Percentiles rank a stretch among this genome's conserved stretches.
phyloP scores from a whole-genome alignment of 2,113 vertebrate genomes.

The Pachypanchax playfairii region DNA sequence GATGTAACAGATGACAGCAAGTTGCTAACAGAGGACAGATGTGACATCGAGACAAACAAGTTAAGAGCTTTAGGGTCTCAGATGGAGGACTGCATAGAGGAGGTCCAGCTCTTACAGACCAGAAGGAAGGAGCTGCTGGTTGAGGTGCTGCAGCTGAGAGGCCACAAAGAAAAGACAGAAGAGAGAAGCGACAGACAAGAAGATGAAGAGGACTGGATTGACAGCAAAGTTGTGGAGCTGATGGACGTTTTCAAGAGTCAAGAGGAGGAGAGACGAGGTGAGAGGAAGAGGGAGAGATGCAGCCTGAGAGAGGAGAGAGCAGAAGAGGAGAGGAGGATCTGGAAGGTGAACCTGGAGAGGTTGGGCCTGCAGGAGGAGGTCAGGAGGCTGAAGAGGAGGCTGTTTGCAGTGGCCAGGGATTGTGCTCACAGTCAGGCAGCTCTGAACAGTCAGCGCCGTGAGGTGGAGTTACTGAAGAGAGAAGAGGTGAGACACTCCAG shows the following conservation, averaged over 20 bases:
- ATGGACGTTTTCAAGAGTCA: constrained; percentile 81
- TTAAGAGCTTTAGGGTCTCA: constrained; percentile 47
- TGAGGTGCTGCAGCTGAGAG: constrained; percentile 83
- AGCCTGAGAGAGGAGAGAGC: constrained; percentile 83
- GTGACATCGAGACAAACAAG: constrained; percentile 8
- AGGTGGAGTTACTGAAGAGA: constrained; percentile 79
- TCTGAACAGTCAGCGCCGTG: constrained; percentile 80
- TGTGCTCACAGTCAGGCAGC: constrained; percentile 86
- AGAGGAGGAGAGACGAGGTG: constrained; percentile 82
- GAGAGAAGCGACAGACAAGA: constrained; percentile 72
- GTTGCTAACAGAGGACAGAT: constrained; percentile 20
- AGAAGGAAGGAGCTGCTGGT: constrained; percentile 83
- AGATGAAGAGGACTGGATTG: constrained; percentile 64
- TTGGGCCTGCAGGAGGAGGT: constrained; percentile 85
- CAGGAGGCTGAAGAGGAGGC: constrained; percentile 82
- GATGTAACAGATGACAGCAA: not conserved
- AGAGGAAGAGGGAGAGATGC: constrained; percentile 82
- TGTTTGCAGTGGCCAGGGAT: constrained; percentile 87
- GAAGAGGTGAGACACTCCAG: constrained; percentile 67
- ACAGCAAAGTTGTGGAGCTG: constrained; percentile 61
- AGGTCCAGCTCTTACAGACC: constrained; percentile 83
- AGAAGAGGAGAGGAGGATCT: constrained; percentile 82
- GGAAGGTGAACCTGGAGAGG: constrained; percentile 86
- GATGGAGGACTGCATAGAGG: constrained; percentile 82
- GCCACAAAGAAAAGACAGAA: constrained; percentile 80